Evolutionary conservation across 2,113 vertebrate species (phyloP), one percentile per base, ranked within the genome.

Genomic region (Larimichthys polyactis): DNA sequence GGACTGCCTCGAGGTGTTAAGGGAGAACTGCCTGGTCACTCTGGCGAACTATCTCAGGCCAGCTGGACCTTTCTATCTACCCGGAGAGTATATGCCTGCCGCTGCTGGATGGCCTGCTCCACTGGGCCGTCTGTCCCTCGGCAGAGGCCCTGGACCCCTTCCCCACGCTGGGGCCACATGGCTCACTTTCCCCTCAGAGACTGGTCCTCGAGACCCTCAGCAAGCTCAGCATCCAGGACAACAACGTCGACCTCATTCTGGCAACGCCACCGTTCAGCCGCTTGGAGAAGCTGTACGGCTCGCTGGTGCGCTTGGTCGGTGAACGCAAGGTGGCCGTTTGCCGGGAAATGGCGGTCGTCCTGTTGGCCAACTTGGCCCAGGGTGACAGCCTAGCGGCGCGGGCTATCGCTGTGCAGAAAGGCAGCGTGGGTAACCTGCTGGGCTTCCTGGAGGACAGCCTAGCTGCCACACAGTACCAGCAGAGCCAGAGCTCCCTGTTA

Each of bases 141-240:
- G 98, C 98, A 19, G 98, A 99, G 94, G 98, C 98, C 90, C 95
- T 97, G 92, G 98, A 99, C 90, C 98, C 98, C 78, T 99, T 99
- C 79, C 97, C 97, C 12, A 97, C 97, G 0, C 94, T 99, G 92
- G 98, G 97, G 40, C 96, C 97, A 85, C 97, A 97, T 0, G 96
- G 97, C 83, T 96, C 97, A 60, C 97, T 99, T 60, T 99, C 98
- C 79, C 98, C 98, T 17, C 98, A 99, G 96, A 98, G 97, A 96
- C 96, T 99, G 93, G 98, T 99, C 91, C 96, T 99, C 19, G 98
- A 99, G 95, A 97, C 98, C 85, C 97, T 99, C 93, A 99, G 98
- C 95, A 99, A 99, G 95, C 97, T 99, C 94, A 99, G 98, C 96
- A 98, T 99, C 96, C 98, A 99, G 96, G 98, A 99, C 96, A 98